Evolutionary conservation across 2,888 invertebrate species (phyloP), one percentile per base, ranked within the genome.

Genomic region (Melipona bicolor): DNA sequence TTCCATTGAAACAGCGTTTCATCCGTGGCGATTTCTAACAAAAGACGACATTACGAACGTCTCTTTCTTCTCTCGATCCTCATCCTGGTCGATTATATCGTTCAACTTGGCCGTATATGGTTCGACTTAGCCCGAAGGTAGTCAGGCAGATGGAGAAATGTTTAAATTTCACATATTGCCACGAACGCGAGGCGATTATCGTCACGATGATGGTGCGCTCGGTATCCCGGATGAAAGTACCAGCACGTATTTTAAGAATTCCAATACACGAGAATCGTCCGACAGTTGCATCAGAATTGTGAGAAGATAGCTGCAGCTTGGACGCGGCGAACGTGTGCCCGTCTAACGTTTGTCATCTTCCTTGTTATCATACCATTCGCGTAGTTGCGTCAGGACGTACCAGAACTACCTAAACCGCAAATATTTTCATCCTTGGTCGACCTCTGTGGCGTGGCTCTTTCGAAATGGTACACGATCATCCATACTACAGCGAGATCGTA

Each of bases 331-430:
- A 79, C 59, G 69, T 73, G 61, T 72, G 62, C 76, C 36, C 77
- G 69, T 79, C 81, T 61, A 72, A 78, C 81, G 61, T 79, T 67
- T 73, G 67, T 86, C 74, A 68, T 76, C 54, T 71, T 75, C 61
- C 75, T 54, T 83, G 83, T 74, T 78, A 77, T 74, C 81, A 65
- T 75, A 54, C 54, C 78, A 77, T 85, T 77, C 70, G 65, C 43
- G n/a, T n/a, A 72, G 80, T 89, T 88, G 88, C 89, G 83, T 88
- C 89, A 89, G 75, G 65, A 24, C 15, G 71, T 74, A 59, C 77
- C 84, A 89, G 75, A 82, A 82, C 79, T 71, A 69, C 69, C 80
- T 77, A 80, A 89, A 88, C 88, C 88, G 83, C 89, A 89, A 69
- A 72, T 64, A 83, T 81, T 78, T 79, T 65, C 68, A 56, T 61